Base-by-base conservation (phyloP, 2,888 invertebrate genomes). In the Arctia plantaginis region DNA sequence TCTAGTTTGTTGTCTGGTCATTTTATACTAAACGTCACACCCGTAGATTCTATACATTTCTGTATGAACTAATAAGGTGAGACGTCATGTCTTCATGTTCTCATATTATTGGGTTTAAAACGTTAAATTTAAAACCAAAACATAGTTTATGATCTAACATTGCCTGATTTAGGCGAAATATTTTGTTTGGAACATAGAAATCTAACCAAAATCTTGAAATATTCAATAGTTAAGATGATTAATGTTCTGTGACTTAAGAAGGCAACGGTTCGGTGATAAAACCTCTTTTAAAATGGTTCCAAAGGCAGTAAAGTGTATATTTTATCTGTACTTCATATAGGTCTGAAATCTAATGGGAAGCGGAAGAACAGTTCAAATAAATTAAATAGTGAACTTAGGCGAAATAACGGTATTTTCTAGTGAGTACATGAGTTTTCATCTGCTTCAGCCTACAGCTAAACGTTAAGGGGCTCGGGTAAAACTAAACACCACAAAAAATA, bases 301-400 rank as follows among this genome's bases (percentile, higher is more conserved):
- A 30, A 30, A 65, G 27, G n/a, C 51, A 51, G 23, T 73, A 69
- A 73, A 69, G 51, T 66, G 3, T 33, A 70, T 44, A 66, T 44
- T 74, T 74, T 74, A 74, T 35, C 66, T 59, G 39, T 55, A n/a
- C 20, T 30, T 66, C 66, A 30, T 55, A 20, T 44, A 41, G 44
- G 23, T 65, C 23, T 23, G 20, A 20, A 62, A n/a, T 13, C 7
- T 20, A 27, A 35, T 41, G 3, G 27, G 6, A 23, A 69, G 23
- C 44, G 59, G 59, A 44, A 62, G 23, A 33, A n/a, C 13, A 39
- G 35, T 15, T 69, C 35, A 55, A 64, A 64, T 18, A 68, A 44
- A 27, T 27, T 68, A 67, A 27, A 66, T 66, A 41, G 41, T 66
- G 66, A 66, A 68, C 20, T 7, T 62, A 55, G 39, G 35, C 7